Conservation (phyloP, 2,797 vertebrate species). For the Hydrocynus forskahlii region DNA sequence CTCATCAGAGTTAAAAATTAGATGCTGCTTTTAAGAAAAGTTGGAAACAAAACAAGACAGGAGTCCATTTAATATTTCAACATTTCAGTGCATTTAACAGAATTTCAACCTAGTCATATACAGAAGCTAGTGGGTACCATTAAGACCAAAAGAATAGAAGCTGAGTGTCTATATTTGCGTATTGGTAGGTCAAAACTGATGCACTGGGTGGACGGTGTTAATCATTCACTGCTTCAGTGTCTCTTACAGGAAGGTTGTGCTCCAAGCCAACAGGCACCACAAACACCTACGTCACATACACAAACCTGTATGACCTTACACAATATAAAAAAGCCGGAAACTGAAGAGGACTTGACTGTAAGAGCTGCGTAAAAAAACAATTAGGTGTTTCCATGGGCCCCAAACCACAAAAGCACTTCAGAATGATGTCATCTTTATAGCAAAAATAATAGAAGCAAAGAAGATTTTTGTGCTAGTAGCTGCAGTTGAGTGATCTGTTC, state of each 20-base stretch:
- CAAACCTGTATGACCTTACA: neutral
- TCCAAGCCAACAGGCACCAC: neutral
- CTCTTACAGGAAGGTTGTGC: neutral
- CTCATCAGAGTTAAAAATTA: neutral
- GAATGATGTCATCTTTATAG: neutral
- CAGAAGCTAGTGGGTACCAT: neutral
- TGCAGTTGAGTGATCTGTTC: neutral
- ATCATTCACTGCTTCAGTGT: slow-evolving; percentile 25
- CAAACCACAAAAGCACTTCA: neutral
- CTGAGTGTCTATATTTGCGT: neutral
- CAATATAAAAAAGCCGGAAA: neutral
- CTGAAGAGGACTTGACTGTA: neutral
- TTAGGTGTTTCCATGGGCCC: neutral
- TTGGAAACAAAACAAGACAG: neutral
- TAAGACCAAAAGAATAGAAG: neutral
- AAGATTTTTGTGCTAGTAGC: neutral
- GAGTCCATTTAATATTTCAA: neutral
- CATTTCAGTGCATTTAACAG: neutral
- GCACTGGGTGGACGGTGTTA: neutral
- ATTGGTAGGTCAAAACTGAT: neutral
- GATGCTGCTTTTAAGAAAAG: neutral
- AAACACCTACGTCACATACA: slow-evolving; percentile 9
- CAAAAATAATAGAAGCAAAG: neutral
- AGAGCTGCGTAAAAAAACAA: neutral
- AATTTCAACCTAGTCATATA: neutral